Conservation (phyloP, 2,113 vertebrate species). For the Macrotis lagotis region DNA sequence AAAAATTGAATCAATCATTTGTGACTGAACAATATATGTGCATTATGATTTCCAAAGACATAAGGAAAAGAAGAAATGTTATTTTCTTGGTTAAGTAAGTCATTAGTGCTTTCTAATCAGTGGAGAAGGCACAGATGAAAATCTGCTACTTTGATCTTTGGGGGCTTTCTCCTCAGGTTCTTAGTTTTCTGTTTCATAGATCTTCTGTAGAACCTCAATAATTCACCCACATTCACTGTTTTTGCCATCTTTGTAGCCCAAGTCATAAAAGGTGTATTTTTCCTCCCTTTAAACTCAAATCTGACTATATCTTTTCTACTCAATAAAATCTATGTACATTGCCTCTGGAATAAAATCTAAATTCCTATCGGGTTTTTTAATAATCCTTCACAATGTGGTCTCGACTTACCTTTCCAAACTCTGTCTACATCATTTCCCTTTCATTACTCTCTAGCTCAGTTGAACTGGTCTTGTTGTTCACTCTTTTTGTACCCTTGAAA, state of each 20-base stretch:
- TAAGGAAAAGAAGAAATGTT: background rate
- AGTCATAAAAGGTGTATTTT: background rate
- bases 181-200: background rate
- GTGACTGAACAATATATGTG: background rate
- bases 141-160: background rate
- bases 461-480: background rate
- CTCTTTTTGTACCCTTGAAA: background rate
- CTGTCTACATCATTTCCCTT: background rate
- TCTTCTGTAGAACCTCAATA: background rate
- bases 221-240: background rate
- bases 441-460: background rate
- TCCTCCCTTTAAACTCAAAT: background rate
- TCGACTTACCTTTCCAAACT: background rate
- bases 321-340: background rate
- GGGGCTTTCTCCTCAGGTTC: background rate
- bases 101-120: slow-evolving; percentile 16
- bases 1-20: background rate
- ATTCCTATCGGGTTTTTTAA: background rate
- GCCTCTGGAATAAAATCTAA: background rate
- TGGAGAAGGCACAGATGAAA: background rate
- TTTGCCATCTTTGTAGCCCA: background rate
- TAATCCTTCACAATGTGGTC: background rate
- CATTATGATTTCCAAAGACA: background rate
- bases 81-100: background rate
- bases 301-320: background rate